Evolutionary conservation across 2,797 vertebrate species (phyloP).

Genomic region (Diplodus sargus): DNA sequence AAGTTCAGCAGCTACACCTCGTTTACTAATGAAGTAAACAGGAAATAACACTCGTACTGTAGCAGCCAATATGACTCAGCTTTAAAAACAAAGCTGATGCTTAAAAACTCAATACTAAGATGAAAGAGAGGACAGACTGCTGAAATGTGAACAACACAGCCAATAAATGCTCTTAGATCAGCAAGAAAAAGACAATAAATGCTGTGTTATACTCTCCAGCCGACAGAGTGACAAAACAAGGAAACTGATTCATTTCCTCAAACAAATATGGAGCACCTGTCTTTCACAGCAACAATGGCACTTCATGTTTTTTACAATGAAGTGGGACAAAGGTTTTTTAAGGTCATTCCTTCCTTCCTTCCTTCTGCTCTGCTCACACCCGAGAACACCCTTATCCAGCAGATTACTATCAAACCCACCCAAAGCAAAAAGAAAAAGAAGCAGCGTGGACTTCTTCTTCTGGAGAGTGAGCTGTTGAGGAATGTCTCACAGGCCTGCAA

Average conservation of each 20-base stretch:
- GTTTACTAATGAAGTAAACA: conserved; percentile 9
- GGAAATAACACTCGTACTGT: conserved; percentile 8
- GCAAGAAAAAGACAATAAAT: neutral
- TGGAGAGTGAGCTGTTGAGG: neutral
- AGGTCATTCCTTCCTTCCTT: neutral
- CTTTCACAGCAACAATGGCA: neutral
- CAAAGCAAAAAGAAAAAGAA: neutral
- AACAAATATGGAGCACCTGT: conserved; percentile 18
- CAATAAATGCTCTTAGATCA: neutral
- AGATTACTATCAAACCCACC: neutral
- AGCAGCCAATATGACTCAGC: neutral
- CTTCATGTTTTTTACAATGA: neutral
- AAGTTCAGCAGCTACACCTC: neutral
- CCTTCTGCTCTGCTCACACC: neutral
- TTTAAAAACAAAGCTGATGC: neutral
- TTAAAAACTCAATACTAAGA: neutral
- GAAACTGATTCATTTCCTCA: conserved; percentile 35
- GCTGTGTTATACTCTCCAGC: neutral
- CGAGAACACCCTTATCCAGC: too few relatives aligned
- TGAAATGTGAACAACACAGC: neutral
- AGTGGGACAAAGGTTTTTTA: conserved; percentile 6
- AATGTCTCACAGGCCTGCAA: neutral
- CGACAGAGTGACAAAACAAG: conserved; percentile 4
- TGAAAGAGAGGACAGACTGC: neutral
- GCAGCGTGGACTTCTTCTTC: neutral